Evolutionary conservation across 2,113 vertebrate species (phyloP), one percentile per base, ranked within the genome.

Genomic region (Sterrhoptilus dennistouni): DNA sequence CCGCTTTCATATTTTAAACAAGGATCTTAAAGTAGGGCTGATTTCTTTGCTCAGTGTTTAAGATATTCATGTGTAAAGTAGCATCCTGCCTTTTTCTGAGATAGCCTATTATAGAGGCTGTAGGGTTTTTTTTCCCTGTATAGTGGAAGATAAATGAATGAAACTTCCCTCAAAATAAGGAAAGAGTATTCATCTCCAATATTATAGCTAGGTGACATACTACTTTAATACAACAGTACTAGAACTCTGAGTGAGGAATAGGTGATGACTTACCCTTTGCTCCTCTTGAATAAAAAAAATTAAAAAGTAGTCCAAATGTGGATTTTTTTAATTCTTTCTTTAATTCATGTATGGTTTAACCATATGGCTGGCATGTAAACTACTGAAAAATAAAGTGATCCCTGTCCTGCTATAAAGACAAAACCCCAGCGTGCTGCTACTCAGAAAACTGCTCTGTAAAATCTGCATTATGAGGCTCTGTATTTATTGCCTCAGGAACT

Each of bases 61-160:
- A 53, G 42, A 54, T 18, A 69, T 18, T 50, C 1, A 8, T 35
- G 8, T 36, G 8, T n/a, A 64, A 88, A 79, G 5, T 28, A 64
- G 4, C 4, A 56, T 44, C 29, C 16, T 72, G 12, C 9, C 5
- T 64, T 65, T 61, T 74, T 75, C 44, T 75, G 31, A 63, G 13
- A 8, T 8, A 70, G 3, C 1, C 2, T n/a, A 4, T 66, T 35
- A 20, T 1, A 27, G 3, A 91, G 4, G 4, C 5, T n/a, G 36
- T 72, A 69, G 5, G 38, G 17, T 8, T 14, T 1, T 60, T 68
- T 71, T 77, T 83, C 50, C 11, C 19, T 75, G 5, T 2, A 1
- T 27, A 31, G 3, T 45, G 23, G 16, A 78, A 74, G 16, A 76
- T 9, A 85, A 60, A 64, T n/a, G 9, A 11, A 68, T 64, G 66